Evolutionary conservation across 2,888 invertebrate species (phyloP).

Genomic region (Pterobdella sp.): DNA sequence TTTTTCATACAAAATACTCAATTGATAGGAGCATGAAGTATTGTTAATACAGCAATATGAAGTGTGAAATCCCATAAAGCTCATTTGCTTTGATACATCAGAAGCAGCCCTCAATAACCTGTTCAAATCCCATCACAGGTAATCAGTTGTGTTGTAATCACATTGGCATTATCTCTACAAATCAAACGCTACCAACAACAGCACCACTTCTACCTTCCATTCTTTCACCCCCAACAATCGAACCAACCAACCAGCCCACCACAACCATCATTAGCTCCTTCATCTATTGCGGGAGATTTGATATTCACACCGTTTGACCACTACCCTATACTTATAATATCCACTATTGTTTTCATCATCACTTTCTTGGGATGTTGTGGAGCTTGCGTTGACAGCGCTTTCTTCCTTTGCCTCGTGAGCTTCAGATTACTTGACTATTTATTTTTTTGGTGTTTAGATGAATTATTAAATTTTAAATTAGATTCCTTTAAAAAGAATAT

Average conservation of each 20-base stretch:
- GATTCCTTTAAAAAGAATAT: too few species aligned
- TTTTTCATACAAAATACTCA: too few species aligned
- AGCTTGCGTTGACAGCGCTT: constrained; percentile 35
- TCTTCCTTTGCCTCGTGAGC: constrained; percentile 36
- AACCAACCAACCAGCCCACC: background rate
- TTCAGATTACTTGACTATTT: constrained; percentile 1
- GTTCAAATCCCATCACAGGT: constrained; percentile 2
- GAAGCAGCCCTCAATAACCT: background rate
- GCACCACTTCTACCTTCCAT: constrained; percentile 44
- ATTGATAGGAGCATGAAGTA: too few species aligned
- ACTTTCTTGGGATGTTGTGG: constrained; percentile 37
- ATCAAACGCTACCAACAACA: constrained; percentile 38
- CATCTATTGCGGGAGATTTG: background rate
- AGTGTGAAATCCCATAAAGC: too few species aligned
- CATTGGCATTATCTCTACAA: constrained; percentile 4
- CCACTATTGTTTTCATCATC: constrained; percentile 31
- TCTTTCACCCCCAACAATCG: background rate
- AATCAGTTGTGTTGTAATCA: background rate
- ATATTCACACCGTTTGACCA: constrained; percentile 29
- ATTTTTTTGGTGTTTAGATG: background rate
- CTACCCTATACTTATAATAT: constrained; percentile 32
- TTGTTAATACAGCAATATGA: too few species aligned
- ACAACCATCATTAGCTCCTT: background rate
- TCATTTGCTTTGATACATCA: too few species aligned
- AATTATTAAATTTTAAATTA: too few species aligned